Conservation (phyloP, 2,888 invertebrate genomes). For the Osedax frankpressi region DNA sequence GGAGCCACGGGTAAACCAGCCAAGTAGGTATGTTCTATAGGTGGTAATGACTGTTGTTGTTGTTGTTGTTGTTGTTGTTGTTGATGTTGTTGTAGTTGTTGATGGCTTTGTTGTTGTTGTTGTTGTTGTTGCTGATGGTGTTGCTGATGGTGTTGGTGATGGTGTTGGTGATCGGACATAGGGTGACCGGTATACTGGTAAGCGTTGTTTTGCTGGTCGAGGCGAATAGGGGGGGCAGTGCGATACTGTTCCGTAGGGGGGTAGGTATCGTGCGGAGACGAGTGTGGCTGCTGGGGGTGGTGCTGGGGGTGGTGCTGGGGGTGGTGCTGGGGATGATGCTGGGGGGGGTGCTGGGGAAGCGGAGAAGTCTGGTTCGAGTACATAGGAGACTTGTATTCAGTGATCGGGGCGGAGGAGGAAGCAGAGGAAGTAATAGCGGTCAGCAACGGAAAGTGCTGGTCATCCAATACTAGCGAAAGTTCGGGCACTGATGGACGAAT, state of each 20-base stretch:
- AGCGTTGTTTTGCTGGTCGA: not conserved
- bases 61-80: not conserved
- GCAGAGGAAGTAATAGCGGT: too few relatives aligned
- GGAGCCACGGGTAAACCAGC: too few relatives aligned
- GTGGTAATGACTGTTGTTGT: not conserved
- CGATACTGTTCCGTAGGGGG: not conserved
- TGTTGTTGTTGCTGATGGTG: not conserved
- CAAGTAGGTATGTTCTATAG: too few relatives aligned
- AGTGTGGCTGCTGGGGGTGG: not conserved
- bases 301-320: not conserved
- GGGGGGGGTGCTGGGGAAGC: not conserved
- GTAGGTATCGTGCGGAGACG: not conserved
- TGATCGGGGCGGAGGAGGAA: not conserved
- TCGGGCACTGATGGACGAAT: slow-evolving; percentile 40
- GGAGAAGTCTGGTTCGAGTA: not conserved
- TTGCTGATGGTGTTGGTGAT: not conserved
- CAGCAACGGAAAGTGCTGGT: slow-evolving; percentile 13
- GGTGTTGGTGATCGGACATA: not conserved
- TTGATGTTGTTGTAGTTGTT: not conserved
- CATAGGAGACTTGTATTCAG: too few relatives aligned
- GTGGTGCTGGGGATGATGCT: not conserved
- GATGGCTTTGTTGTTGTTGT: not conserved
- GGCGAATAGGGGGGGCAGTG: not conserved
- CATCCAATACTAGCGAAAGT: slow-evolving; percentile 35
- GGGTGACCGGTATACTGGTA: not conserved